Conservation (phyloP, 1,140 invertebrate species). For the Zaprionus vittiger region DNA sequence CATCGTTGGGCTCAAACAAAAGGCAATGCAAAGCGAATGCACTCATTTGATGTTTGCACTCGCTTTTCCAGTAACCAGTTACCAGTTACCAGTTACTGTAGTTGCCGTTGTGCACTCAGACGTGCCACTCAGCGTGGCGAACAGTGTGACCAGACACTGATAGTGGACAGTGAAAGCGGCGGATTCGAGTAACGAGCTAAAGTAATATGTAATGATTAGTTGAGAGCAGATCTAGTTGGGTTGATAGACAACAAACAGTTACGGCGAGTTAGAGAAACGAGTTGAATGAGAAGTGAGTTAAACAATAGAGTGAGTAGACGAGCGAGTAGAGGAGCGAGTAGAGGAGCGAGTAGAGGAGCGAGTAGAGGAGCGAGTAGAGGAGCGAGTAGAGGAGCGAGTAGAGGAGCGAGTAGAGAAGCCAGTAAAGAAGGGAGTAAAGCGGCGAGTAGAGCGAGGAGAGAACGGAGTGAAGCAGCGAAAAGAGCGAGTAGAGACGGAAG, state of each 20-base stretch:
- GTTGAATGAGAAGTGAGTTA: not conserved
- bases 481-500: not conserved
- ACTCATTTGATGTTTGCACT: constrained; percentile 32
- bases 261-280: not conserved
- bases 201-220: not conserved
- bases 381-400: not conserved
- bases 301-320: not conserved
- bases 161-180: not conserved
- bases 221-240: not conserved
- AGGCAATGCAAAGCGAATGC: constrained; percentile 61
- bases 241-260: not conserved
- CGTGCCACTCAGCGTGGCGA: constrained; percentile 15
- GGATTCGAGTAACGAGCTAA: not conserved
- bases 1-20: constrained; percentile 77
- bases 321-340: not conserved
- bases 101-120: constrained; percentile 59
- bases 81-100: constrained; percentile 15
- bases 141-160: constrained; percentile 22
- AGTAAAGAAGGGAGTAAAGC: not conserved
- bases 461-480: not conserved
- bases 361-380: not conserved
- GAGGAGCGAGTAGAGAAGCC: not conserved
- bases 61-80: constrained; percentile 11
- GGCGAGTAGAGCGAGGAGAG: not conserved
- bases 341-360: not conserved